Evolutionary conservation across 1,140 invertebrate genomes (phyloP), one percentile per base, ranked within the genome.

Genomic region (Frieseomelitta varia): DNA sequence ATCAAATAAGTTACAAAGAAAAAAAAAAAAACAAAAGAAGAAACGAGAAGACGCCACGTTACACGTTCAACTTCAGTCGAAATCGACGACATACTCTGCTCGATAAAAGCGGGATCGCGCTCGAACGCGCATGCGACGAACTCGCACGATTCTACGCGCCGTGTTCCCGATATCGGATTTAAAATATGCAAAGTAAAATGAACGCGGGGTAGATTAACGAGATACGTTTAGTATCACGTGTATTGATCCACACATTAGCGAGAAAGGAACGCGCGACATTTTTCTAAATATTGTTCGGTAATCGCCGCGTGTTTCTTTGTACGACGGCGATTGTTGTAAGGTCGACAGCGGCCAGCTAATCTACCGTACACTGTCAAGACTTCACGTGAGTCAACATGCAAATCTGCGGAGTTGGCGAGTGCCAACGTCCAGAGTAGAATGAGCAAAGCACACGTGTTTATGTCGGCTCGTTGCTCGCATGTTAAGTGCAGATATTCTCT

Each of bases 401-500:
- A 81, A 81, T 76, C 72, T 47, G 27, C 15, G 61, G 63, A 75
- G 30, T 81, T 67, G 24, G 39, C 61, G 80, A 76, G 58, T 76
- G 61, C 39, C 80, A 76, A 15, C 72, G 58, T 81, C 21, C 72
- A 55, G 55, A 67, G 51, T 53, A 67, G 30, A 67, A 81, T 55
- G 67, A 39, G 80, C 61, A 73, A 76, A 39, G 80, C 61, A 63
- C 67, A 75, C 72, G 24, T n/a, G 80, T 76, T 81, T 81, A 76
- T 55, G 80, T 76, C 72, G 17, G 34, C 72, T 55, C 61, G 72
- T 81, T 47, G 21, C 12, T 53, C 34, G 80, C 80, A 81, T 81
- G 72, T 65, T 75, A 76, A 81, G 30, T 34, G 39, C 47, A 51
- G 1, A 19, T 67, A 65, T 55, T 24, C 51, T 17, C 27, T 51